Conservation (phyloP, 2,113 vertebrate genomes). For the Nothocercus julius region DNA sequence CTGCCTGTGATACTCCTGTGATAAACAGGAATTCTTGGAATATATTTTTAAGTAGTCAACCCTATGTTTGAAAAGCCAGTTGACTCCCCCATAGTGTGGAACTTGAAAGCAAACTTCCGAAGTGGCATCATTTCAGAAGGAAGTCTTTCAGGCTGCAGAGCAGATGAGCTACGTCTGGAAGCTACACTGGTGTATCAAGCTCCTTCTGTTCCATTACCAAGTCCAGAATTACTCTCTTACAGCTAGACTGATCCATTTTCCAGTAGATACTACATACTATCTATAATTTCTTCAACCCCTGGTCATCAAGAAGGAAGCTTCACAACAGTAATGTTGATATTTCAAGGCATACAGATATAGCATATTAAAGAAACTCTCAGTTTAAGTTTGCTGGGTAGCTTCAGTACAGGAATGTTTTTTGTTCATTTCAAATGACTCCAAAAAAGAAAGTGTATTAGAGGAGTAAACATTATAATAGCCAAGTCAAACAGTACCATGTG, state of each 20-base stretch:
- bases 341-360: neutral
- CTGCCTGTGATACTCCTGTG: neutral
- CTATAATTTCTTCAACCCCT: neutral
- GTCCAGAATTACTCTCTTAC: neutral
- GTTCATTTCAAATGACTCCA: neutral
- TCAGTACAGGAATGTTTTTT: neutral
- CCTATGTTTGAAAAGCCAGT: neutral
- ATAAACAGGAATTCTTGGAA: neutral
- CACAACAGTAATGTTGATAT: neutral
- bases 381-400: neutral
- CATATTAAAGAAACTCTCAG: neutral
- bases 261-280: neutral
- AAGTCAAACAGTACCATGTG: neutral
- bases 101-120: neutral
- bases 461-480: neutral
- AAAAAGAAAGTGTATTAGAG: neutral
- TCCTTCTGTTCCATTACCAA: accelerated
- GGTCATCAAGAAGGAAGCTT: neutral
- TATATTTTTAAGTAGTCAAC: neutral
- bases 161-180: neutral
- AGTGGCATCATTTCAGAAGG: neutral
- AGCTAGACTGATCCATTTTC: neutral
- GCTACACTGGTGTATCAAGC: accelerated
- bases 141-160: neutral
- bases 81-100: neutral